Percentiles rank a stretch among this genome's conserved stretches.
Conservation (phyloP, 1,140 invertebrate genomes). For the Drosophila pectinifera region DNA sequence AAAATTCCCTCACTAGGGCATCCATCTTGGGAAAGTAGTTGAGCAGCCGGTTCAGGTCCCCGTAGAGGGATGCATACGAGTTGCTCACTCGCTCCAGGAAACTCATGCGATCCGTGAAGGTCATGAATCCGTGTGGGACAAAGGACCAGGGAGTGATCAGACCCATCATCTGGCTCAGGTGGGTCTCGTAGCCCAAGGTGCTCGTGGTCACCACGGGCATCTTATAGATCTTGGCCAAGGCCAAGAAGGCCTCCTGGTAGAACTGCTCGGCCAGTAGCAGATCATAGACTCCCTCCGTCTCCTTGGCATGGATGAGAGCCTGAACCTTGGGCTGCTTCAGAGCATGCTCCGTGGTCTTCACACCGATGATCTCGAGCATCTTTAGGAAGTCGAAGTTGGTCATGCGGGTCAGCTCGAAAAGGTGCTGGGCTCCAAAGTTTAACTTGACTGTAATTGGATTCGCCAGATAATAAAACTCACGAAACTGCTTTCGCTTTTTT, state of each 20-base stretch:
- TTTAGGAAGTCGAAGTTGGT: conserved; percentile 63
- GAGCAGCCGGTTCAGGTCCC: conserved; percentile 60
- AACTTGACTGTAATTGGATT: conserved; percentile 68
- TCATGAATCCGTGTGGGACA: conserved; percentile 76
- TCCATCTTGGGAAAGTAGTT: conserved; percentile 84
- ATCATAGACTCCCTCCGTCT: conserved; percentile 82
- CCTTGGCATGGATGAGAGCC: conserved; percentile 75
- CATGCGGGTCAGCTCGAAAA: conserved; percentile 79
- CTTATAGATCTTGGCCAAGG: conserved; percentile 80
- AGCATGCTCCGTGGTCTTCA: conserved; percentile 74
- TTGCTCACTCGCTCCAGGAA: conserved; percentile 84
- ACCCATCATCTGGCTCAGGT: conserved; percentile 83
- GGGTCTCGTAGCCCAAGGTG: conserved; percentile 76
- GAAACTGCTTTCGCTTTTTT: background rate
- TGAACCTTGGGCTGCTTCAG: conserved; percentile 80
- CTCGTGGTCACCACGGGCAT: conserved; percentile 80
- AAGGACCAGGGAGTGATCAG: conserved; percentile 79
- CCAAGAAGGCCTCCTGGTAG: conserved; percentile 83
- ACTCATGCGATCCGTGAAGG: conserved; percentile 80
- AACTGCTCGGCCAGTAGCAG: conserved; percentile 84
- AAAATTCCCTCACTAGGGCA: conserved; percentile 69
- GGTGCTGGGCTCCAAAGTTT: conserved; percentile 64
- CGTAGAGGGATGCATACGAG: conserved; percentile 54
- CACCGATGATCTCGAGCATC: conserved; percentile 77
- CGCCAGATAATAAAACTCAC: background rate